Conservation (phyloP, 2,113 vertebrate genomes). For the Toxostoma redivivum region DNA sequence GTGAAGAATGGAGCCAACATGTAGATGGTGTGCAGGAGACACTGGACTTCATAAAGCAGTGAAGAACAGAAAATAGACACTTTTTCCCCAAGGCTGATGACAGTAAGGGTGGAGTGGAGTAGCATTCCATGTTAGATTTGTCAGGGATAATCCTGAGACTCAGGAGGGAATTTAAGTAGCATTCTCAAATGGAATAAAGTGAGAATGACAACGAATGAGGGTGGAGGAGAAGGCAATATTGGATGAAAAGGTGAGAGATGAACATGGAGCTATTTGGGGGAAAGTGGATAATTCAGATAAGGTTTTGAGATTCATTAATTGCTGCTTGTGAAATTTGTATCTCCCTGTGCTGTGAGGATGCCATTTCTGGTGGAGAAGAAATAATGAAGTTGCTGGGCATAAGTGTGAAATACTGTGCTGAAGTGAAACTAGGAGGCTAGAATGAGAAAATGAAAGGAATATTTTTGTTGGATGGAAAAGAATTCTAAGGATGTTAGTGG, state of each 20-base stretch:
- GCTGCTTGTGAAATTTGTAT: background rate
- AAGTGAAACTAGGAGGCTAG: background rate
- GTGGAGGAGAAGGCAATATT: background rate
- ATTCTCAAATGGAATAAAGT: background rate
- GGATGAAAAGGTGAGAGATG: background rate
- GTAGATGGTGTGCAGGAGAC: background rate
- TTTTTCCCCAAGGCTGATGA: background rate
- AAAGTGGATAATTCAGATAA: background rate
- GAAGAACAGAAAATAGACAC: background rate
- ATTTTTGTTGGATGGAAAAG: background rate
- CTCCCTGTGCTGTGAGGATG: background rate
- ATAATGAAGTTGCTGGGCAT: accelerated
- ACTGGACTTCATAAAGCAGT: background rate
- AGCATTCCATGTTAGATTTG: background rate
- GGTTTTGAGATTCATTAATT: background rate
- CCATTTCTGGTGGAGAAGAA: background rate
- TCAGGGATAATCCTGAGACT: background rate
- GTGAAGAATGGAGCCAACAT: background rate
- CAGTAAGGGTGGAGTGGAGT: background rate
- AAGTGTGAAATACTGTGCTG: background rate
- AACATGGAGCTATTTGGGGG: background rate
- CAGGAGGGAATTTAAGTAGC: background rate
- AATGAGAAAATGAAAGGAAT: background rate
- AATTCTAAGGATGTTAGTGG: background rate
- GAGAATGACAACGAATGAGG: background rate